Base-by-base conservation (phyloP, 2,888 invertebrate species). In the Cosmorhoe ocellata region DNA sequence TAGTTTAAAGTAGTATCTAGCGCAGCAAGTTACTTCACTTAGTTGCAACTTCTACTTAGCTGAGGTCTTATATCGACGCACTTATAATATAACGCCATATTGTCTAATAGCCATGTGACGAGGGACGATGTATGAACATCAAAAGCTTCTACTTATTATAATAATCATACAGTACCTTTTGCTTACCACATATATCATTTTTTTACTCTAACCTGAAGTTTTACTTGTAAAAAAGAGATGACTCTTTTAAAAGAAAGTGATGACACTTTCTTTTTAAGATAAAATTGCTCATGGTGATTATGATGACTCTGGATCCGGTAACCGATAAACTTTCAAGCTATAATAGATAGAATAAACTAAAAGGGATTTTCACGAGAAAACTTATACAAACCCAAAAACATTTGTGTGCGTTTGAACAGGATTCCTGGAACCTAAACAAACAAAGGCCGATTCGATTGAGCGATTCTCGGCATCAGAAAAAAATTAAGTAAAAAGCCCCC, bases 1-100 rank as follows among this genome's bases (percentile, higher is more conserved):
- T 62, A 69, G 71, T 76, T 75, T 71, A 71, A 72, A 69, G 66
- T 68, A 68, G 66, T 69, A 67, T 66, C 66, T 64, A 66, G 63
- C 59, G 70, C 69, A 61, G 69, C 69, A 69, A 74, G 65, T 70
- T 65, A 50, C 45, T 58, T 56, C 74, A 76, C 66, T 75, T 70
- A 63, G 66, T 70, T 66, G 66, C 67, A 67, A 64, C 61, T 64
- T 63, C 34, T 14, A 41, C 18, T 3, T 9, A 48, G 44, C 56
- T 57, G 51, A 45, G 45, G 38, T 32, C 37, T 31, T 18, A 18
- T 39, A 26, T 40, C 30, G 22, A 32, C 32, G 43, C 41, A 26
- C 27, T 43, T 50, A 24, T n/a, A n/a, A n/a, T 32, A 26, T 27
- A 31, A 47, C 18, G 30, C 9, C 40, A n/a, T 40, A 39, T 22